Evolutionary conservation across 2,888 invertebrate species (phyloP), one percentile per base, ranked within the genome.

Genomic region (Drepana falcataria): DNA sequence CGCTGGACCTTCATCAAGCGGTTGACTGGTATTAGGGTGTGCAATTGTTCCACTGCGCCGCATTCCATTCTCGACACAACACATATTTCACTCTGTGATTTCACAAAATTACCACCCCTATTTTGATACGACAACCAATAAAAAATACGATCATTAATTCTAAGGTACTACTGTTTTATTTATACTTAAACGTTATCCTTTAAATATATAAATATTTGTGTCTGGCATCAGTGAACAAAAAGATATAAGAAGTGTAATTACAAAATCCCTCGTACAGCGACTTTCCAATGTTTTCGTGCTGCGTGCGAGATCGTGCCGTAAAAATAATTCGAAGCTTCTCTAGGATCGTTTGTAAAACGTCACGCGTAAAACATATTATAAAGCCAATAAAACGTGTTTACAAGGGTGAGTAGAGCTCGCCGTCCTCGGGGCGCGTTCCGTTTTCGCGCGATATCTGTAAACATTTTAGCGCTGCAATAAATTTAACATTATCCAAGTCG

Each of bases 351-450:
- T 90, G 89, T 91, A 88, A 91, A 91, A 89, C 89, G 89, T 91
- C 90, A 90, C 90, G 89, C 89, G 90, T 91, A 89, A 89, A 91
- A 90, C 91, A 90, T 91, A 90, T 91, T 90, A 90, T 90, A 91
- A 91, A 90, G 88, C 90, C 90, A 90, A 90, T 91, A 91, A 91
- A 91, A 89, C 88, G 90, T 89, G 91, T 91, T 91, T 90, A 91
- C 89, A 90, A 87, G 90, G 89, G 89, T 86, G 90, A 87, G 85
- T 83, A 79, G 83, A 79, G 83, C 83, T 83, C 82, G 83, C 83
- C 85, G 77, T 79, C 73, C 80, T 75, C 74, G 73, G 75, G 75
- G 76, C 71, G 64, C 67, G 78, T 76, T 75, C 73, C 81, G 78
- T 76, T 81, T 77, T 81, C 83, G 77, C 82, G 79, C 81, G 85